These are phyloP conservation scores for Tridacna gigas DNA, from an alignment of 2,888 invertebrate species.

Conservation along the genomic window DNA sequence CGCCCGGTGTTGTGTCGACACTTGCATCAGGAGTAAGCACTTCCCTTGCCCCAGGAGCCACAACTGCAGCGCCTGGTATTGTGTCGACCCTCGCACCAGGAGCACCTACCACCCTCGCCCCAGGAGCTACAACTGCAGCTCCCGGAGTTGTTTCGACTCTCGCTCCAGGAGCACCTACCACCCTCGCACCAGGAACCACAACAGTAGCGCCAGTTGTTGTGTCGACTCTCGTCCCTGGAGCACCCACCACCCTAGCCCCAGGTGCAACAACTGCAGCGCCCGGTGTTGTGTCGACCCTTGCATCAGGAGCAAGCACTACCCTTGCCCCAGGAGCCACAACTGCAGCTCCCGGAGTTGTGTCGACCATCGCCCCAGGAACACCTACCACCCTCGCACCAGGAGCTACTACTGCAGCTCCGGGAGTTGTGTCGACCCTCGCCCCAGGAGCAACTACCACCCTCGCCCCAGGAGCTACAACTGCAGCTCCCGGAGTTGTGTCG, in stretches of 20 bases:
- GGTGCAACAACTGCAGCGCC: neutral
- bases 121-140: neutral
- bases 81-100: neutral
- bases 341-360: neutral
- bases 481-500: too few species aligned
- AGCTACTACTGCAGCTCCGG: neutral
- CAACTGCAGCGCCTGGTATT: neutral
- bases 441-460: neutral
- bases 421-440: neutral
- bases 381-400: neutral
- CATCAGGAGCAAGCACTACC: neutral
- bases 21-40: neutral
- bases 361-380: neutral
- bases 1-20: neutral
- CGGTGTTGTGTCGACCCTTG: neutral
- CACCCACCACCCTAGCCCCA: neutral
- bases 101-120: neutral
- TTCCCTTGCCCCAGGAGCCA: neutral
- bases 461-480: neutral
- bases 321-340: conserved; percentile 1
- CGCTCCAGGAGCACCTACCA: neutral
- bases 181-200: neutral
- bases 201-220: neutral
- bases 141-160: neutral
- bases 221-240: neutral